Percentiles rank a stretch among this genome's conserved stretches.
These are phyloP conservation scores for Aphidius gifuensis DNA, from an alignment of 1,140 invertebrate genomes.

Conservation along the genomic window DNA sequence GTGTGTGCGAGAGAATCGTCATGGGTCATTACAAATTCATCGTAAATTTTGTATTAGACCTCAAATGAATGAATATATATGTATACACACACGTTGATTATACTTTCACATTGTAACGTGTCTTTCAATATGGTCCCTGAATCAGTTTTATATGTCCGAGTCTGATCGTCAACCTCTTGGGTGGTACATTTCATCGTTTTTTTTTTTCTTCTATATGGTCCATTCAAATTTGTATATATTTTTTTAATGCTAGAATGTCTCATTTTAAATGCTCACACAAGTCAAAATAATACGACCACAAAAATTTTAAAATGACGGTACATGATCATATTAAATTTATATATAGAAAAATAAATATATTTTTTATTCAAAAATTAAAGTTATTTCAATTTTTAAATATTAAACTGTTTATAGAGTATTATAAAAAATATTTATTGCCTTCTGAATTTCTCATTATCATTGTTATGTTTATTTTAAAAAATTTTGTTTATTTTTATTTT, in stretches of 20 bases:
- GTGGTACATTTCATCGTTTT: slow-evolving; percentile 15
- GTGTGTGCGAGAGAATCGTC: slow-evolving; percentile 14
- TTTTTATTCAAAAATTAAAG: no score
- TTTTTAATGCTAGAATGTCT: slow-evolving; percentile 6
- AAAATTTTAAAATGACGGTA: no score
- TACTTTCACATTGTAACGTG: background rate
- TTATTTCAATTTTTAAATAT: no score
- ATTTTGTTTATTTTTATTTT: background rate
- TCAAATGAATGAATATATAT: background rate
- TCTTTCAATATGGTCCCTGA: no score
- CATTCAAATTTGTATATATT: background rate
- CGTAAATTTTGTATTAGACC: slow-evolving; percentile 31
- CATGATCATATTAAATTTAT: no score
- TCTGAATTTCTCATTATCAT: no score
- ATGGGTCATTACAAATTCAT: slow-evolving; percentile 29
- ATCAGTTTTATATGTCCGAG: no score
- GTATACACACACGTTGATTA: background rate
- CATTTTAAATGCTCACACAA: background rate
- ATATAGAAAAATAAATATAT: no score
- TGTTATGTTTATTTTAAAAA: no score
- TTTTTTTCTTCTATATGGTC: slow-evolving; percentile 1
- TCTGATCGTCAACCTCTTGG: slow-evolving; percentile 11
- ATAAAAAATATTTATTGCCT: no score
- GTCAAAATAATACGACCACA: no score
- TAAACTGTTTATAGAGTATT: no score